Evolutionary conservation across 2,113 vertebrate species (phyloP), one percentile per base, ranked within the genome.

Genomic region (Barnardius zonarius): DNA sequence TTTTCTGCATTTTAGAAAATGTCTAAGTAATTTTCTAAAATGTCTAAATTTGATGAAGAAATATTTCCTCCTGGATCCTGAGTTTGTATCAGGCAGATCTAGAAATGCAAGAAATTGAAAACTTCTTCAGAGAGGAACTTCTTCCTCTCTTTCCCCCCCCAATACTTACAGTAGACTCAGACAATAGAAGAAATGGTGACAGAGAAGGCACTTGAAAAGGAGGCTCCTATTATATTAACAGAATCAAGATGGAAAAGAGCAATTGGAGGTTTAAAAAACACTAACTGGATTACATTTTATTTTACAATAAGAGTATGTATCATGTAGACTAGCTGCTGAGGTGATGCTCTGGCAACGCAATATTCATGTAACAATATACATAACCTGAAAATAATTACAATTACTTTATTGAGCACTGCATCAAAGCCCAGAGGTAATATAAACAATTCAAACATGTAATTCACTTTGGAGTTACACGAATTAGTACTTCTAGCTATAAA

Each of bases 311-410:
- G 22, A 77, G 25, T 31, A 77, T 9, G 28, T 41, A 83, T 88
- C 68, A 67, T 7, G 17, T 27, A 43, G 49, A 87, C 33, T 30
- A 41, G 83, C 41, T 59, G 72, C 78, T 69, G 59, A 89, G 39
- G 79, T 76, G 70, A 79, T 79, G 57, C 31, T 88, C 54, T 79
- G 17, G 43, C 24, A 90, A 91, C 10, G 17, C 25, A 54, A 80
- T 35, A 85, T 5, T 51, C 82, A 35, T 41, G 23, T 81, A 90
- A 78, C 75, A 61, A 75, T 25, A 80, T 2, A 66, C 3, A 17
- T 16, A 83, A 95, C 52, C 76, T 81, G 39, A 76, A 83, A 80
- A 93, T 91, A 92, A 94, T 74, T 86, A 84, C 48, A 80, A 28
- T 52, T 68, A 80, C 48, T 87, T 93, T 66, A 76, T 1, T 92